These are phyloP conservation scores for Anomalospiza imberbis DNA, from an alignment of 2,797 vertebrate genomes.

Conservation along the genomic window DNA sequence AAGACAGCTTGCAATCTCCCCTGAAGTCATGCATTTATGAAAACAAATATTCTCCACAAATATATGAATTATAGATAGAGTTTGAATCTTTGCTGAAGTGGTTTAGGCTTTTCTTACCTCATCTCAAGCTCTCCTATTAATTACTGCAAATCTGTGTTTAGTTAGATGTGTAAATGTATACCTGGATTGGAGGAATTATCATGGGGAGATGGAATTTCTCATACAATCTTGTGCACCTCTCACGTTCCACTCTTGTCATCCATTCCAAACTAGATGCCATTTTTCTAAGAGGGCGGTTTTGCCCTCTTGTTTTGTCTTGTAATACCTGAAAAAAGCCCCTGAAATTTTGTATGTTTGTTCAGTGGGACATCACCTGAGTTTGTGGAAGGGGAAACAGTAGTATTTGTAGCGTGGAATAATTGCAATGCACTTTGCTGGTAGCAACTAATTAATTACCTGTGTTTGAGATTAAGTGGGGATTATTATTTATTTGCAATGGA, in stretches of 20 bases:
- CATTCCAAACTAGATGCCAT: background rate
- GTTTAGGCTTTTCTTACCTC: background rate
- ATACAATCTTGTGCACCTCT: background rate
- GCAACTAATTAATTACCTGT: background rate
- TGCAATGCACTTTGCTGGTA: background rate
- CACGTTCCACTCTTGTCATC: background rate
- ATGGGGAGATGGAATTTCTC: background rate
- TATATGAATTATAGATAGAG: background rate
- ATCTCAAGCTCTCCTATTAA: background rate
- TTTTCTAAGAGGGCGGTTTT: background rate
- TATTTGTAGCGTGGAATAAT: background rate
- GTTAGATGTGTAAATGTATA: background rate
- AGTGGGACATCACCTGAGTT: background rate
- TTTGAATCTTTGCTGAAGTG: background rate
- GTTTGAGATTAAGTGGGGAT: background rate
- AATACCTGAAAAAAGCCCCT: too few relatives aligned
- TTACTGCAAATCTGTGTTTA: background rate
- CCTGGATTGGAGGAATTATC: background rate
- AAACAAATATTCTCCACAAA: background rate
- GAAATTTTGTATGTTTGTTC: background rate
- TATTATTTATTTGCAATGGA: background rate
- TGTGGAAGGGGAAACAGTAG: background rate
- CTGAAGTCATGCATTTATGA: background rate
- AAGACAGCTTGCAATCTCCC: background rate
- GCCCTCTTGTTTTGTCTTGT: background rate